These are phyloP conservation scores for Chlamydotis undulata DNA, from an alignment of 2,113 vertebrate genomes.

Conservation along the genomic window DNA sequence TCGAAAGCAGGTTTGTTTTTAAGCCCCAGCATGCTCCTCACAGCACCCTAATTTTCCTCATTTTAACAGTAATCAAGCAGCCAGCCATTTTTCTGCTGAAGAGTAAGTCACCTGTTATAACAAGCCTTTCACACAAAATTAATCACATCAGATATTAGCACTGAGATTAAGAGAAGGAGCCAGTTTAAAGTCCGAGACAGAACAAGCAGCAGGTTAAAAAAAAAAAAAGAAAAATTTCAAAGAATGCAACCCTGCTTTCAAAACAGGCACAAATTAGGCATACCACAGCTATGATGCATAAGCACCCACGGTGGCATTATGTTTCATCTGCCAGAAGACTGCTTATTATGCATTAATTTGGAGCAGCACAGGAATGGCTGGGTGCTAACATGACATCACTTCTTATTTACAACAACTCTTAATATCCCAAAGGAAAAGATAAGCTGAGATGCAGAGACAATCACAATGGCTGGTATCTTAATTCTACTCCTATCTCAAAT, in stretches of 20 bases:
- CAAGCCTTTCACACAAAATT: background rate
- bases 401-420: background rate
- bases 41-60: background rate
- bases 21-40: background rate
- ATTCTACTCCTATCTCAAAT: background rate
- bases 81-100: background rate
- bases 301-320: background rate
- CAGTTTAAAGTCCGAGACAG: background rate
- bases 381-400: background rate
- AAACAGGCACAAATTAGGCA: background rate
- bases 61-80: background rate
- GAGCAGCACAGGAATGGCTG: background rate
- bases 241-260: background rate
- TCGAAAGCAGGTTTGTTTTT: background rate
- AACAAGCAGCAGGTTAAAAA: background rate
- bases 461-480: background rate
- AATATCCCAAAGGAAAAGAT: background rate
- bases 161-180: background rate
- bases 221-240: background rate
- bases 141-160: background rate
- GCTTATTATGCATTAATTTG: background rate
- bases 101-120: background rate
- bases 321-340: background rate
- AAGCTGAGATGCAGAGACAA: background rate
- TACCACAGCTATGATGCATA: background rate